Percentiles rank a stretch among this genome's conserved stretches.
phyloP scores from a whole-genome alignment of 1,140 invertebrate genomes.

The Colletes gigas region DNA sequence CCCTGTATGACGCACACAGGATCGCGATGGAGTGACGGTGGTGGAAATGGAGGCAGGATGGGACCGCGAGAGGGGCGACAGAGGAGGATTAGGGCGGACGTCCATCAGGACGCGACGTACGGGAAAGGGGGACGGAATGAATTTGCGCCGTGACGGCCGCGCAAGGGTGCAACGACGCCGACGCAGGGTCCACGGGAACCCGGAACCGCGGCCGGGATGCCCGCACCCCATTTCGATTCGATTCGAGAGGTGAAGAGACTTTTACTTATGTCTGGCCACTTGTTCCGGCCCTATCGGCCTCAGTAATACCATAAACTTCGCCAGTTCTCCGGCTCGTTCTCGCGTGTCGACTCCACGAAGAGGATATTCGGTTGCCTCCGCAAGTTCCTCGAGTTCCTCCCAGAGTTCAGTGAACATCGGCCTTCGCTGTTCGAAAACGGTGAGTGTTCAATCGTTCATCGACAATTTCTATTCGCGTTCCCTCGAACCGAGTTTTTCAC shows the following conservation, averaged over 20 bases:
- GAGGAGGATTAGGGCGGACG: slow-evolving; percentile 44
- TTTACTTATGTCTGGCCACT: slow-evolving; percentile 58
- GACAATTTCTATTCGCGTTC: not conserved
- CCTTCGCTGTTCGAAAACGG: not conserved
- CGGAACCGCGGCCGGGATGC: slow-evolving; percentile 68
- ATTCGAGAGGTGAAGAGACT: slow-evolving; percentile 63
- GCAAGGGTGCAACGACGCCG: slow-evolving; percentile 70
- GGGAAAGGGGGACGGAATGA: slow-evolving; percentile 60
- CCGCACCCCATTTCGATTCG: slow-evolving; percentile 66
- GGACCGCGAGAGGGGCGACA: slow-evolving; percentile 26
- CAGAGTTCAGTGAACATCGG: not conserved
- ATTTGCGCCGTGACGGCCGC: slow-evolving; percentile 68
- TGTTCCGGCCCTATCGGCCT: slow-evolving; percentile 35
- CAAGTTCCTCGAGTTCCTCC: not conserved
- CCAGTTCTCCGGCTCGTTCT: not conserved
- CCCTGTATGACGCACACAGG: slow-evolving; percentile 18
- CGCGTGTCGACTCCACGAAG: not conserved
- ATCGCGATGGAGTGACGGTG: slow-evolving; percentile 32
- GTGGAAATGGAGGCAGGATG: slow-evolving; percentile 42
- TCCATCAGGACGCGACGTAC: slow-evolving; percentile 34
- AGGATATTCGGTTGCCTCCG: not conserved
- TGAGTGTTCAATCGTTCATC: not conserved
- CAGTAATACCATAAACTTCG: slow-evolving; percentile 19
- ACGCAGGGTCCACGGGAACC: slow-evolving; percentile 70
- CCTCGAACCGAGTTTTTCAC: too few relatives aligned